Conservation (phyloP, 2,797 vertebrate species). For the Pogoniulus pusillus region DNA sequence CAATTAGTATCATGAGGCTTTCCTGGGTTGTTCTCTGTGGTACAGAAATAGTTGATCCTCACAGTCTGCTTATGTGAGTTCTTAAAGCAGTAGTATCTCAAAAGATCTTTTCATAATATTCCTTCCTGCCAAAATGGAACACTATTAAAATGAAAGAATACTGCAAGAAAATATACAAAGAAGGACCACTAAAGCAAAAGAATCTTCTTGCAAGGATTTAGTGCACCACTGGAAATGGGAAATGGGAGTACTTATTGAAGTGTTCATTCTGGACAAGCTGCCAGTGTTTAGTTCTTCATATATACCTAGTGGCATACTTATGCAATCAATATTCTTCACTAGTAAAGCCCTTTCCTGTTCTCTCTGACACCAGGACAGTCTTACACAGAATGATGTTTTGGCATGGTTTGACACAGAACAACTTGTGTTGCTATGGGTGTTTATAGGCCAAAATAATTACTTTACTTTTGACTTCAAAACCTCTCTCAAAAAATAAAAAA, state of each 20-base stretch:
- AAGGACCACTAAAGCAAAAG: too few species aligned
- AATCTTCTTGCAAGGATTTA: background rate
- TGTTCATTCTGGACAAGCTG: background rate
- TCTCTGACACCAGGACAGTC: background rate
- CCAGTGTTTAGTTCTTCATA: background rate
- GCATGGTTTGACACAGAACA: background rate
- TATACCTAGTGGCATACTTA: background rate
- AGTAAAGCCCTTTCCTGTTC: background rate
- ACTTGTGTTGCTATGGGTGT: background rate
- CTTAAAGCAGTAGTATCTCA: background rate
- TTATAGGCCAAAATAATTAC: background rate
- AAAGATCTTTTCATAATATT: background rate
- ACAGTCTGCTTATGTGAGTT: background rate
- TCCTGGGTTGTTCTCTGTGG: background rate
- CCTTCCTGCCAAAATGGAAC: background rate
- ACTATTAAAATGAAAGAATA: background rate
- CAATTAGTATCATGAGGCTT: background rate
- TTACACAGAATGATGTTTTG: background rate
- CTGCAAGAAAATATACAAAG: background rate
- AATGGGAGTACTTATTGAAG: background rate
- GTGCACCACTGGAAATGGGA: background rate
- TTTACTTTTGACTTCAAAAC: background rate
- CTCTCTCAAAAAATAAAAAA: background rate
- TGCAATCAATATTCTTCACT: background rate
- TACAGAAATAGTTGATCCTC: background rate